Evolutionary conservation across 2,113 vertebrate genomes (phyloP).

Genomic region (Numenius arquata): DNA sequence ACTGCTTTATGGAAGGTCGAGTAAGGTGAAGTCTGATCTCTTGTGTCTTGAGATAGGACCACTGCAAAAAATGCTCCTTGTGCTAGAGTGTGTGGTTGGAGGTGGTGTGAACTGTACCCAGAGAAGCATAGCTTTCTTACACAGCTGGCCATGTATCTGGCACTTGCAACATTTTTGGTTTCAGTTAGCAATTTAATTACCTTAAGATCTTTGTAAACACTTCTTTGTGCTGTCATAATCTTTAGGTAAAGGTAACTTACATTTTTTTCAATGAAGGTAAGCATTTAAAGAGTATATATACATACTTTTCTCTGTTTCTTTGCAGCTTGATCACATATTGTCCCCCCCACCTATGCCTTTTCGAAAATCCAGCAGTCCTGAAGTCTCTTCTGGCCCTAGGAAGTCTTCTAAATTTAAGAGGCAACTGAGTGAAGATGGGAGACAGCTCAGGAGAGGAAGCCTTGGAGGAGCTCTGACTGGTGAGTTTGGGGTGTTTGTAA

Average conservation of each 20-base stretch:
- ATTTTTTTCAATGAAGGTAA: background rate
- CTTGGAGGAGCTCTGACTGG: constrained; percentile 91
- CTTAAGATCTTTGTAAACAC: background rate
- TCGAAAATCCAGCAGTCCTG: constrained; percentile 89
- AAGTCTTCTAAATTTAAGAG: constrained; percentile 82
- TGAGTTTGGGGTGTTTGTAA: constrained; percentile 42
- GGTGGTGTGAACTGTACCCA: background rate
- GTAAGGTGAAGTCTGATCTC: background rate
- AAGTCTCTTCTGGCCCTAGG: constrained; percentile 74
- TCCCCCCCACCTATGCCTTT: constrained; percentile 81
- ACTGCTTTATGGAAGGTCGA: background rate
- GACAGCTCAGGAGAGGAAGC: constrained; percentile 86
- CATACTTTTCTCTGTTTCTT: background rate
- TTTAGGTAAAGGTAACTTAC: background rate
- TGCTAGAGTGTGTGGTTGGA: background rate
- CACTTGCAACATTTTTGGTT: background rate
- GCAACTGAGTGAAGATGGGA: constrained; percentile 88
- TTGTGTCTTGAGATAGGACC: background rate
- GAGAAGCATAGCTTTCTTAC: background rate
- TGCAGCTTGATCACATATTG: constrained; percentile 89
- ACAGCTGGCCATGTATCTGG: background rate
- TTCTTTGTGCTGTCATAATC: background rate
- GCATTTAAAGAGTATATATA: background rate
- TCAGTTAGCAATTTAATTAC: background rate
- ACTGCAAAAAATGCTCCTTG: background rate